phyloP scores from a whole-genome alignment of 2,888 invertebrate species.

The Corythucha ciliata region DNA sequence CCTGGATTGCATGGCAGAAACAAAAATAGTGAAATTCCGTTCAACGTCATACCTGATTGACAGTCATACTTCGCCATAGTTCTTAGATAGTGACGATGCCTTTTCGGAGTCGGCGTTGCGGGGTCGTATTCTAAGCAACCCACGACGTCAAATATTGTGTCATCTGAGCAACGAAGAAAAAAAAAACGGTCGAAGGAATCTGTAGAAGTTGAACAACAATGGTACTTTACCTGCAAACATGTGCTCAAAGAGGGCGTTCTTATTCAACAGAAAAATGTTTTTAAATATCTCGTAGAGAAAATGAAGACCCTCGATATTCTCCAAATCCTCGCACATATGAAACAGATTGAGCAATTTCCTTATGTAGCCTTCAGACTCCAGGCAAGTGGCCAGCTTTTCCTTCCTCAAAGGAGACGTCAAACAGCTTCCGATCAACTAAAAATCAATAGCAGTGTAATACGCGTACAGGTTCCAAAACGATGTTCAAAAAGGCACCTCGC shows the following conservation, averaged over 20 bases:
- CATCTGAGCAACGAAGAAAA: conserved; percentile 46
- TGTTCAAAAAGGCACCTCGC: conserved; percentile 48
- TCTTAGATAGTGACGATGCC: conserved; percentile 91
- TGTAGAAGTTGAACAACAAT: neutral
- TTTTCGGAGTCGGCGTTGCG: conserved; percentile 69
- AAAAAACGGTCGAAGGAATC: neutral
- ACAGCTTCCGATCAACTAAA: conserved; percentile 67
- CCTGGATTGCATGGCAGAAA: conserved; percentile 40
- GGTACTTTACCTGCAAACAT: conserved; percentile 69
- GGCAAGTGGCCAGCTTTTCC: conserved; percentile 85
- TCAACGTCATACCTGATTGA: too few species aligned
- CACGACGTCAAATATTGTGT: conserved; percentile 93
- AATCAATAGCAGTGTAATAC: conserved; percentile 11
- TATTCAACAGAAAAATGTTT: conserved; percentile 96
- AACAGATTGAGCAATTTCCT: conserved; percentile 90
- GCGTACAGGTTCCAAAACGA: neutral
- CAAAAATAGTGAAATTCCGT: too few species aligned
- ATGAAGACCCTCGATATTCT: conserved; percentile 88
- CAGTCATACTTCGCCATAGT: conserved; percentile 73
- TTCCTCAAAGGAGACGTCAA: conserved; percentile 81
- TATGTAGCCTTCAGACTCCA: conserved; percentile 92
- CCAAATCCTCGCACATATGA: conserved; percentile 93
- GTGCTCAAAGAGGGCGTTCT: conserved; percentile 92
- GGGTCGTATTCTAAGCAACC: conserved; percentile 99
- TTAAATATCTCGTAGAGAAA: conserved; percentile 96